Evolutionary conservation across 2,113 vertebrate species (phyloP).

Genomic region (Leucopternis melanops): DNA sequence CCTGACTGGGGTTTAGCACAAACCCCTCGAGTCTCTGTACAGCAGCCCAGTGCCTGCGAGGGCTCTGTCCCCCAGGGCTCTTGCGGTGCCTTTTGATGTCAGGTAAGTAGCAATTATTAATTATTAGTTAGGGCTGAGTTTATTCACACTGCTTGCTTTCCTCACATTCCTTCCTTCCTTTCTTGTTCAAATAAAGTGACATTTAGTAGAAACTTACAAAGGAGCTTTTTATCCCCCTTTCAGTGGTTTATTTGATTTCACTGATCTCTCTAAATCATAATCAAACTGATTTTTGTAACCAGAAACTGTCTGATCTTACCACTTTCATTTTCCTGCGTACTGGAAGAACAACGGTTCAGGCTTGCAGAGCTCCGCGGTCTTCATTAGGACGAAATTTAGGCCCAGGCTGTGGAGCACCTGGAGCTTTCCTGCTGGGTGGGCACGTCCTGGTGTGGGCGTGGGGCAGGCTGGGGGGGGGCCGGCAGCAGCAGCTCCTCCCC

Average conservation of each 20-base stretch:
- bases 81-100: neutral
- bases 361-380: neutral
- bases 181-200: conserved; percentile 22
- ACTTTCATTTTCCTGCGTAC: neutral
- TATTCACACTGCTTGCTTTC: conserved; percentile 25
- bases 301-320: neutral
- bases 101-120: conserved; percentile 5
- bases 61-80: neutral
- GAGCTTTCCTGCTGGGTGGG: neutral
- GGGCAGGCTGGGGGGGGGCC: too few relatives aligned
- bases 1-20: neutral
- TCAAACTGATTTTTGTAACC: conserved; percentile 38
- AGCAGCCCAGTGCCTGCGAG: neutral
- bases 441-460: rapidly evolving
- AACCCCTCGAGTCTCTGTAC: neutral
- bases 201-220: neutral
- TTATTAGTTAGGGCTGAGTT: neutral
- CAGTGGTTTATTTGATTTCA: conserved; percentile 26
- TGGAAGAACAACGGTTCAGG: neutral
- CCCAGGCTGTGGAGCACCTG: neutral
- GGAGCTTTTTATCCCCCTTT: neutral
- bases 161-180: neutral
- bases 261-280: conserved; percentile 22
- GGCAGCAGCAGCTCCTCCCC: neutral
- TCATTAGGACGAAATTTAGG: neutral